Evolutionary conservation across 2,797 vertebrate genomes (phyloP).

Genomic region (Delichon dasypus): DNA sequence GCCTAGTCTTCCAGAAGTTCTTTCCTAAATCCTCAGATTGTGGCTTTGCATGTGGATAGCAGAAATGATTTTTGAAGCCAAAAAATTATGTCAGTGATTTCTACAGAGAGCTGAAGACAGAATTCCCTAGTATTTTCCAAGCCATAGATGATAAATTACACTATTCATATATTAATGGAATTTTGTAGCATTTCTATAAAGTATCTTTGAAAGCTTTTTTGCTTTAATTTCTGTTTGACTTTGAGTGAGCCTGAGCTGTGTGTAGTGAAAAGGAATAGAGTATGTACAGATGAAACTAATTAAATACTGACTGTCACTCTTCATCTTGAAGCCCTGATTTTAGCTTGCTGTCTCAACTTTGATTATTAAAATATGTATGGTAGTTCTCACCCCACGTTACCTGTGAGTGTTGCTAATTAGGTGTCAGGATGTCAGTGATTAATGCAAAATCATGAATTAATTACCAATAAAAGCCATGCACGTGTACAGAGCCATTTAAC

Average conservation of each 20-base stretch:
- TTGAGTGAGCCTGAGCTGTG: constrained; percentile 4
- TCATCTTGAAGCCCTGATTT: constrained; percentile 17
- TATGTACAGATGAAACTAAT: constrained; percentile 27
- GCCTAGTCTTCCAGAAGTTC: neutral
- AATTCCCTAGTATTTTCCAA: neutral
- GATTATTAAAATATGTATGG: constrained; percentile 27
- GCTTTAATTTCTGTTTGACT: constrained; percentile 37
- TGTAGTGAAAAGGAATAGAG: neutral
- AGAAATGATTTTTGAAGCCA: neutral
- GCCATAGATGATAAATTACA: neutral
- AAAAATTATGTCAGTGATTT: neutral
- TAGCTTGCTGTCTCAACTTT: constrained; percentile 24
- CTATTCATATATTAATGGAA: neutral
- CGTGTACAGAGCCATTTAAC: neutral
- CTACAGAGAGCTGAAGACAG: neutral
- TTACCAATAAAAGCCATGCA: constrained; percentile 31
- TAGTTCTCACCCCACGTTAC: constrained; percentile 26
- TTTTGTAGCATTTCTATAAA: neutral
- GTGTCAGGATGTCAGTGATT: constrained; percentile 61
- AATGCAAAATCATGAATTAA: constrained; percentile 54
- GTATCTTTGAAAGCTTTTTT: constrained; percentile 23
- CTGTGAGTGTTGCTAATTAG: constrained; percentile 56
- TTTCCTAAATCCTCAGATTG: neutral
- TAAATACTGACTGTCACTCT: neutral
- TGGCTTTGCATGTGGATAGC: neutral